phyloP scores from a whole-genome alignment of 2,797 vertebrate genomes.

The Pachyuromys duprasi region DNA sequence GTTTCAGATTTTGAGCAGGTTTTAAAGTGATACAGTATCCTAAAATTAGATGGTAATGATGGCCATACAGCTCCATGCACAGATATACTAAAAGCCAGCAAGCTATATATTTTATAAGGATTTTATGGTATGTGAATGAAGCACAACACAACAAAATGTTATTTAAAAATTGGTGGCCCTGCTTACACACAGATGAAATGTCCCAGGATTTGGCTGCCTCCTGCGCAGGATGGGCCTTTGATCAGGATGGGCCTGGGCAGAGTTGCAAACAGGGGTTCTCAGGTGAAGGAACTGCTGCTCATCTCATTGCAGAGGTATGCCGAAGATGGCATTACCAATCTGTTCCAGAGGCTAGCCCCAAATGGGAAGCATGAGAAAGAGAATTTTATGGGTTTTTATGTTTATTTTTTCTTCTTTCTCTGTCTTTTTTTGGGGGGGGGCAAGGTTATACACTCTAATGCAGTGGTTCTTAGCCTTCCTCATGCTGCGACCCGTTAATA shows the following conservation, averaged over 20 bases:
- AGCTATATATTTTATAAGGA: not conserved
- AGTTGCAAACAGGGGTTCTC: slow-evolving; percentile 22
- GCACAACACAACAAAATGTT: not conserved
- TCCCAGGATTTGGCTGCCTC: not conserved
- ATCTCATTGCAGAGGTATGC: slow-evolving; percentile 49
- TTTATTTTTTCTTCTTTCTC: not conserved
- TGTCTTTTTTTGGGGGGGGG: slow-evolving; percentile 56
- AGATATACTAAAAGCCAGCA: not conserved
- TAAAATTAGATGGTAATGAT: slow-evolving; percentile 3
- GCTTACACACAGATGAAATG: slow-evolving; percentile 32
- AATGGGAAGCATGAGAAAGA: slow-evolving; percentile 60
- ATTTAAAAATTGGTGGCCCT: not conserved
- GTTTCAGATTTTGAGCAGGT: slow-evolving; percentile 7
- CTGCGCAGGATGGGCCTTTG: no score
- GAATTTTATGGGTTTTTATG: not conserved
- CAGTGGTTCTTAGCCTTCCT: no score
- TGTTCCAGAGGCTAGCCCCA: slow-evolving; percentile 72
- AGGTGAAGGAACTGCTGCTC: slow-evolving; percentile 53
- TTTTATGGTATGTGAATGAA: not conserved
- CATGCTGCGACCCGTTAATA: no score
- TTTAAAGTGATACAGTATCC: not conserved
- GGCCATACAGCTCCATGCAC: not conserved
- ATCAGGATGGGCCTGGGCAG: not conserved
- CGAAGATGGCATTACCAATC: slow-evolving; percentile 57
- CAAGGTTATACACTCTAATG: not conserved